A percentile compares a stretch with the other conserved stretches of the same genome.
phyloP scores from a whole-genome alignment of 2,113 vertebrate genomes.

The Lophotis ruficrista region DNA sequence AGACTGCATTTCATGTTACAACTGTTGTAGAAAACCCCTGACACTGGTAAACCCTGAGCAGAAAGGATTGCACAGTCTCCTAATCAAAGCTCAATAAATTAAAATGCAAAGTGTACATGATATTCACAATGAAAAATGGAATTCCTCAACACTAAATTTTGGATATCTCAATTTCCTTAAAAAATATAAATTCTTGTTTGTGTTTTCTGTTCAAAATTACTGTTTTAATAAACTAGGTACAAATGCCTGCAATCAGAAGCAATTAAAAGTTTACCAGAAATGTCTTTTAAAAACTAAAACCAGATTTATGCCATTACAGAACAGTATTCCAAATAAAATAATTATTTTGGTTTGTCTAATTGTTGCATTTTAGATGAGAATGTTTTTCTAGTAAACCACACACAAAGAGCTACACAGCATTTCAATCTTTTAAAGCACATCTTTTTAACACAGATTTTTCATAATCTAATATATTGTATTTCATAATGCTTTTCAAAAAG shows the following conservation, averaged over 20 bases:
- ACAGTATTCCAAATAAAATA: background rate
- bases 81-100: background rate
- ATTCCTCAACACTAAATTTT: background rate
- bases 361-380: background rate
- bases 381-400: background rate
- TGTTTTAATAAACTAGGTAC: background rate
- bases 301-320: background rate
- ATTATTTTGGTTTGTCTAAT: background rate
- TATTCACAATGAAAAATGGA: background rate
- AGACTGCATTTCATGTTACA: background rate
- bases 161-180: background rate
- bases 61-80: background rate
- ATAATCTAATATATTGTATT: background rate
- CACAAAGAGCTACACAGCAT: background rate
- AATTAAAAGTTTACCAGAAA: background rate
- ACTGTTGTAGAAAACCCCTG: background rate
- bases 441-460: background rate
- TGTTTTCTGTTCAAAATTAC: background rate
- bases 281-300: background rate
- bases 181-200: background rate
- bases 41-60: background rate
- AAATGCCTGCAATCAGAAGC: background rate
- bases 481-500: background rate
- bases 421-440: background rate
- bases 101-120: background rate